Evolutionary conservation across 2,888 invertebrate species (phyloP), one percentile per base, ranked within the genome.

Genomic region (Drosophila peninsularis): DNA sequence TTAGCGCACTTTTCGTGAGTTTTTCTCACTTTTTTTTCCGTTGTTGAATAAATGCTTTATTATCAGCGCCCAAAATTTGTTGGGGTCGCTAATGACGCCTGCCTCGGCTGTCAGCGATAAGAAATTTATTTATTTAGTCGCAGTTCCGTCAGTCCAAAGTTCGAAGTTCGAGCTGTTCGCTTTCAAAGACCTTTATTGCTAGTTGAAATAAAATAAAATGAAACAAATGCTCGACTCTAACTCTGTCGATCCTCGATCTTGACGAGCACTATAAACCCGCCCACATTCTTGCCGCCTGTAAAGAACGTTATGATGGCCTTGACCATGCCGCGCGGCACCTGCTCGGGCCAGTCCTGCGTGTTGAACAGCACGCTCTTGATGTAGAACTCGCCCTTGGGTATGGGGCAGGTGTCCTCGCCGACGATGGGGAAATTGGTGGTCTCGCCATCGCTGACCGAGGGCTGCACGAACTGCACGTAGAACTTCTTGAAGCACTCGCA

Each of bases 401-500:
- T 71, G 13, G 90, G 90, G 19, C 90, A 90, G 10, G 82, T 66
- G 5, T 87, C 75, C 0, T 90, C 90, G 24, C 82, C 84, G 30
- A 90, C 83, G 10, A 64, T 10, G 0, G 91, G 90, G 14, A 90
- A 85, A 44, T 90, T 85, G 0, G 88, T 82, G 5, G 88, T 82
- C 9, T 90, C 88, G 14, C 78, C 90, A 5, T 70, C 42, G n/a
- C 45, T 64, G 5, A 90, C 6, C 0, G 90, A 88, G 0, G 90
- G 89, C 62, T 90, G 89, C 0, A 90, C 77, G 27, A 90, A 86
- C 53, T 90, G 86, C 0, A 79, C 79, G 21, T 83, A 90, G 53
- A 90, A 85, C 47, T 90, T 89, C 17, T 89, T 82, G 58, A 90
- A 85, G 36, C 84, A 90, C 11, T 90, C 91, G 53, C 90, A 90